Percentiles rank a stretch among this genome's conserved stretches.
These are phyloP conservation scores for Sinotaia quadrata DNA, from an alignment of 2,888 invertebrate species.

Conservation along the genomic window DNA sequence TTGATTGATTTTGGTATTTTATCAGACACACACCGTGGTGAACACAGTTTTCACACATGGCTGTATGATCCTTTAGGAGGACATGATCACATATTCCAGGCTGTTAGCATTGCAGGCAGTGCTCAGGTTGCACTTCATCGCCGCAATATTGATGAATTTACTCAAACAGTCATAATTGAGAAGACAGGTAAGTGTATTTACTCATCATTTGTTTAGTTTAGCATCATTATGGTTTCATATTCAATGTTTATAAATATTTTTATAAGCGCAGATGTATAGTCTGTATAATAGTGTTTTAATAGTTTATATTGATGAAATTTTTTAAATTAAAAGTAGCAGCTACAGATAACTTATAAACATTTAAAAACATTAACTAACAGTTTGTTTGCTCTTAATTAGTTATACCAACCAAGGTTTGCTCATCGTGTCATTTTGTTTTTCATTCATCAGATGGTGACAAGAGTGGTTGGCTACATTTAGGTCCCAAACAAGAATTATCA, in stretches of 20 bases:
- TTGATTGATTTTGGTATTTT: slow-evolving; percentile 47
- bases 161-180: slow-evolving; percentile 45
- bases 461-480: slow-evolving; percentile 30
- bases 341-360: too few species aligned
- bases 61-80: slow-evolving; percentile 44
- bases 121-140: slow-evolving; percentile 56
- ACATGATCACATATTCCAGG: slow-evolving; percentile 38
- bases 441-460: slow-evolving; percentile 9
- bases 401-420: too few species aligned
- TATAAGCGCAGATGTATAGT: too few species aligned
- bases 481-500: slow-evolving; percentile 47
- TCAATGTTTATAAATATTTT: too few species aligned
- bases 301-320: too few species aligned
- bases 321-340: too few species aligned
- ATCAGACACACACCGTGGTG: slow-evolving; percentile 45
- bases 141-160: slow-evolving; percentile 43
- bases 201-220: too few species aligned
- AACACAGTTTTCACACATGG: slow-evolving; percentile 55
- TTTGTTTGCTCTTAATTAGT: too few species aligned
- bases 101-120: slow-evolving; percentile 46
- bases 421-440: background rate
- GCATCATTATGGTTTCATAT: too few species aligned
- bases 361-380: too few species aligned
- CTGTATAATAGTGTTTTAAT: too few species aligned
- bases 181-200: slow-evolving; percentile 32